Conservation (phyloP, 2,113 vertebrate genomes). For the Myotis lucifugus region DNA sequence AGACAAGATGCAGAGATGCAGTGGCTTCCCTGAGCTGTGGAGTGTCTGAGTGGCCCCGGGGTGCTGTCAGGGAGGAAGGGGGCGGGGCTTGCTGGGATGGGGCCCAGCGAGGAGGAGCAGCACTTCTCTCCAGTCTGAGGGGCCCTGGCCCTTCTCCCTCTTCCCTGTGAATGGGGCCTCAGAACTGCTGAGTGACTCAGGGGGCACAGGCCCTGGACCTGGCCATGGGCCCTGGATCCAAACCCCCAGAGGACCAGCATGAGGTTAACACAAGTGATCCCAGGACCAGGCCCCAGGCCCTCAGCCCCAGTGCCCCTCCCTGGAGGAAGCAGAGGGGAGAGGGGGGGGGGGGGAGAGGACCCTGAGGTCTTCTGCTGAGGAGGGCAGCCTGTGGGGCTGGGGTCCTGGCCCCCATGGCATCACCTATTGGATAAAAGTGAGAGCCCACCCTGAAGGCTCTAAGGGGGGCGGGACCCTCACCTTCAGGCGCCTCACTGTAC, state of each 20-base stretch:
- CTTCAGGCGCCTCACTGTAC: neutral
- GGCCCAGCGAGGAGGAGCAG: accelerated
- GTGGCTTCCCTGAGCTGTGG: neutral
- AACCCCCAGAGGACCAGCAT: neutral
- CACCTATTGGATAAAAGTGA: neutral
- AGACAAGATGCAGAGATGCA: too few relatives aligned
- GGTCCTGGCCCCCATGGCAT: neutral
- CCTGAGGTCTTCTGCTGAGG: too few relatives aligned
- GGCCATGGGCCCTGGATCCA: accelerated
- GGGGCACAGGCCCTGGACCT: neutral
- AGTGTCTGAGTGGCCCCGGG: neutral
- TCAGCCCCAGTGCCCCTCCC: neutral
- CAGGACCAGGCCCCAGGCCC: neutral
- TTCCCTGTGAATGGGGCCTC: neutral
- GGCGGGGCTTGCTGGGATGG: neutral
- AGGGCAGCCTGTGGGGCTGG: neutral
- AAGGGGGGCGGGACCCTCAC: neutral
- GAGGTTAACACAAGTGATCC: neutral
- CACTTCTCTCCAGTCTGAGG: neutral
- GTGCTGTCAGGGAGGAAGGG: neutral
- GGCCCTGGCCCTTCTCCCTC: neutral
- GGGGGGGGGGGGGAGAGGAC: neutral
- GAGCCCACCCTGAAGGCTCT: neutral
- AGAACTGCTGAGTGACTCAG: neutral
- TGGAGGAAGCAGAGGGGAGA: neutral